Evolutionary conservation across 2,113 vertebrate genomes (phyloP).

Genomic region (Phodopus roborovskii): DNA sequence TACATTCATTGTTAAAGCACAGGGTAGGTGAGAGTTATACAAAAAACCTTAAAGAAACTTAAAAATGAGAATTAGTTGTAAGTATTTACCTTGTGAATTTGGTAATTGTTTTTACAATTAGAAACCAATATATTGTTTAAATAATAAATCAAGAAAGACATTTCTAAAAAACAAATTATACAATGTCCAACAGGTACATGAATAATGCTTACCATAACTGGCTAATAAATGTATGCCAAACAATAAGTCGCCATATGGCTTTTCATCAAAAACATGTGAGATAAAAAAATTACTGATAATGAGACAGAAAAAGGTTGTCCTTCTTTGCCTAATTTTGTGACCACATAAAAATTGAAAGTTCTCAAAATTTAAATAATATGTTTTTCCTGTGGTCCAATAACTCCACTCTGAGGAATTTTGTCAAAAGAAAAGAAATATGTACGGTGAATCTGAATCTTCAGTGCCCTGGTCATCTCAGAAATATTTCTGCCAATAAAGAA

Average conservation of each 20-base stretch:
- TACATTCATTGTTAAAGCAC: background rate
- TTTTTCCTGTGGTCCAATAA: background rate
- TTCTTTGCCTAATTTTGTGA: background rate
- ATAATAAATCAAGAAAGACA: too few relatives aligned
- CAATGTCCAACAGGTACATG: background rate
- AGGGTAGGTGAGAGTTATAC: background rate
- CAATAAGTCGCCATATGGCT: background rate
- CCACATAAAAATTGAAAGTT: background rate
- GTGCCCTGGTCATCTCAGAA: background rate
- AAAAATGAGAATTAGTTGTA: background rate
- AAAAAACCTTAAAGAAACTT: background rate
- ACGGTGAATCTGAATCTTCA: background rate
- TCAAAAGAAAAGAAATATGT: background rate
- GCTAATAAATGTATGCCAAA: background rate
- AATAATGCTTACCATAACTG: background rate
- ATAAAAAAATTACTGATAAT: background rate
- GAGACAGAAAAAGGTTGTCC: too few relatives aligned
- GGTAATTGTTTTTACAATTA: background rate
- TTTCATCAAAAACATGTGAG: background rate
- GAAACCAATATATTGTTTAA: background rate
- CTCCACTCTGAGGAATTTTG: background rate
- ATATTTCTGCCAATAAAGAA: background rate
- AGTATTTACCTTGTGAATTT: background rate
- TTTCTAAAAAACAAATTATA: too few relatives aligned
- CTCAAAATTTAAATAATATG: background rate